phyloP scores from a whole-genome alignment of 1,140 invertebrate species.

The Caerostris extrusa region DNA sequence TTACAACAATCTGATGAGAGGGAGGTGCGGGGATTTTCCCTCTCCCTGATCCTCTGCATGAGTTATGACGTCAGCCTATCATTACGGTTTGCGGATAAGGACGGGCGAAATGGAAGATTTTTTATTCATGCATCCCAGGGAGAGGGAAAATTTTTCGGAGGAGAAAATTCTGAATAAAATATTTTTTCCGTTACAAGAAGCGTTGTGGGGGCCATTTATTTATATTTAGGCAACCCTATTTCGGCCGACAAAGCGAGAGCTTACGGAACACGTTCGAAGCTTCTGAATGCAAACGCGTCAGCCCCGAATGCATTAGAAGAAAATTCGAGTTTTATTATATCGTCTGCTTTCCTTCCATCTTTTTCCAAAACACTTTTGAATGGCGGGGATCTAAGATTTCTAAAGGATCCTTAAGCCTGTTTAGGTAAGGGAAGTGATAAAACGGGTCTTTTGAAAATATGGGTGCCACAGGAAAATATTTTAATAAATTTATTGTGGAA shows the following conservation, averaged over 20 bases:
- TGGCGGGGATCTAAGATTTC: background rate
- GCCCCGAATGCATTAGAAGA: slow-evolving; percentile 13
- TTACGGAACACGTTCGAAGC: slow-evolving; percentile 4
- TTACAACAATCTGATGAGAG: slow-evolving; percentile 13
- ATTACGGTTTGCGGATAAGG: slow-evolving; percentile 44
- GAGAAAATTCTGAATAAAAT: slow-evolving; percentile 61
- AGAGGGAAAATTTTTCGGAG: background rate
- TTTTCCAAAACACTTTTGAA: background rate
- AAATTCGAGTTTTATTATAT: slow-evolving; percentile 10
- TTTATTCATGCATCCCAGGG: slow-evolving; percentile 63
- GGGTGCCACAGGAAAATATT: background rate
- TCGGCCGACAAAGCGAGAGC: background rate
- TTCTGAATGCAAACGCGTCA: background rate
- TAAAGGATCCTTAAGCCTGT: slow-evolving; percentile 1
- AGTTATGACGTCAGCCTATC: slow-evolving; percentile 49
- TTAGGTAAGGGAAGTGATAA: background rate
- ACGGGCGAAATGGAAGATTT: slow-evolving; percentile 55
- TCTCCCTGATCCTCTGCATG: slow-evolving; percentile 30
- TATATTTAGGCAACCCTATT: slow-evolving; percentile 53
- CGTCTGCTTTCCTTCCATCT: background rate
- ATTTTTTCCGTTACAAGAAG: background rate
- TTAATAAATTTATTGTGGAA: background rate
- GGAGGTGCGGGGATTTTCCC: background rate
- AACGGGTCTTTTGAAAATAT: background rate
- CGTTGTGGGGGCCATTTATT: slow-evolving; percentile 43